Evolutionary conservation across 2,797 vertebrate species (phyloP), one percentile per base, ranked within the genome.

Genomic region (Rhabdomys pumilio): DNA sequence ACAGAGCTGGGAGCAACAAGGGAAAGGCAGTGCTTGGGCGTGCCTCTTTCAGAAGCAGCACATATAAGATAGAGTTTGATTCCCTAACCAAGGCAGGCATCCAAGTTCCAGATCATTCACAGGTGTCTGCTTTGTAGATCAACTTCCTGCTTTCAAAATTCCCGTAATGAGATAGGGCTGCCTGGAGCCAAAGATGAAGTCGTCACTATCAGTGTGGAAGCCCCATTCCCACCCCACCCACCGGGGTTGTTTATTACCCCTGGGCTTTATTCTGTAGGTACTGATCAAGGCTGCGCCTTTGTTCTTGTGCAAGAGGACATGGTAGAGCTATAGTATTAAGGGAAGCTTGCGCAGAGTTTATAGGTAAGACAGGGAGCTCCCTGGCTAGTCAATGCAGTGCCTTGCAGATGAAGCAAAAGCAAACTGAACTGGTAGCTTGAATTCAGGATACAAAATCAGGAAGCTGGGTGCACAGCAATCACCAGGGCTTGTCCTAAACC

Each of bases 331-430:
- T 82, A 79, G 75, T 72, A 90, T 50, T 93, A 89, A 76, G 87
- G 26, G 50, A 24, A 50, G 22, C 12, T 15, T 24, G 82, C 38
- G 38, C 76, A 93, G 61, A 96, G 63, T 85, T 89, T 84, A 26
- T 41, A 41, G n/a, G 65, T 91, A 94, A 91, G 83, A 85, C 90
- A 95, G 94, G 77, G 55, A 50, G 73, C 86, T 61, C 83, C 82
- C 85, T 29, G 65, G 73, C 81, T 19, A 59, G 22, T 84, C n/a
- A 50, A 47, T 38, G 14, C 44, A 41, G 20, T 67, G 41, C 38
- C 31, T 44, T 19, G 55, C 6, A 73, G 65, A 59, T 44, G 87
- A 92, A 94, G 55, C 24, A 86, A 97, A 82, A 85, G 55, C 73
- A 91, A 87, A 77, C 41, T 11, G 91, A 61, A 75, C 2, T 86